Conservation (phyloP, 2,888 invertebrate genomes). For the Chaetogeoica ovagalla region DNA sequence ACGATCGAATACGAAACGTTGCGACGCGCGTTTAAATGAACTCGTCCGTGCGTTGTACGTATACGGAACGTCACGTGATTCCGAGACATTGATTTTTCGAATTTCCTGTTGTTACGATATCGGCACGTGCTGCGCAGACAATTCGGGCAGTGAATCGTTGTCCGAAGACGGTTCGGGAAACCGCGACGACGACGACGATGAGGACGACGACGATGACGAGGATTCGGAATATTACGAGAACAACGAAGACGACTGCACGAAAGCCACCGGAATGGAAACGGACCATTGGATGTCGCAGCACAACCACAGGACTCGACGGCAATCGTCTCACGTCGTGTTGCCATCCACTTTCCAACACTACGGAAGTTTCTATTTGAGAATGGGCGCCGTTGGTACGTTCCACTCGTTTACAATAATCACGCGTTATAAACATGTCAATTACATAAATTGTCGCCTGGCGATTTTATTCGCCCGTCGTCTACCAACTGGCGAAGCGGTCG, state of each 20-base stretch:
- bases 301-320: conserved; percentile 2
- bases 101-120: too few relatives aligned
- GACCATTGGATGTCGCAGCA: conserved; percentile 50
- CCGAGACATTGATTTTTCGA: too few relatives aligned
- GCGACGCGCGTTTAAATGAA: too few relatives aligned
- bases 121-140: conserved; percentile 1
- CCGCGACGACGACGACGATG: conserved; percentile 54
- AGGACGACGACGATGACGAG: conserved; percentile 57
- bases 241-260: conserved; percentile 58
- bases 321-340: conserved; percentile 59
- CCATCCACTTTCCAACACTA: conserved; percentile 72
- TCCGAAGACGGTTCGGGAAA: conserved; percentile 2
- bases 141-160: conserved; percentile 17
- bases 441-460: too few relatives aligned
- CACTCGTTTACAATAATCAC: background rate
- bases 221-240: conserved; percentile 56
- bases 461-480: too few relatives aligned
- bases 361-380: conserved; percentile 88
- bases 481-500: too few relatives aligned
- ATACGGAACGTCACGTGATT: too few relatives aligned
- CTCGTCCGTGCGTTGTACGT: too few relatives aligned
- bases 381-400: conserved; percentile 86
- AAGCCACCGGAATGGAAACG: background rate
- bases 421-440: too few relatives aligned
- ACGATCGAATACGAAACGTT: too few relatives aligned